These are phyloP conservation scores for Enteromius trimaculatus DNA, from an alignment of 2,797 vertebrate species.

Conservation along the genomic window DNA sequence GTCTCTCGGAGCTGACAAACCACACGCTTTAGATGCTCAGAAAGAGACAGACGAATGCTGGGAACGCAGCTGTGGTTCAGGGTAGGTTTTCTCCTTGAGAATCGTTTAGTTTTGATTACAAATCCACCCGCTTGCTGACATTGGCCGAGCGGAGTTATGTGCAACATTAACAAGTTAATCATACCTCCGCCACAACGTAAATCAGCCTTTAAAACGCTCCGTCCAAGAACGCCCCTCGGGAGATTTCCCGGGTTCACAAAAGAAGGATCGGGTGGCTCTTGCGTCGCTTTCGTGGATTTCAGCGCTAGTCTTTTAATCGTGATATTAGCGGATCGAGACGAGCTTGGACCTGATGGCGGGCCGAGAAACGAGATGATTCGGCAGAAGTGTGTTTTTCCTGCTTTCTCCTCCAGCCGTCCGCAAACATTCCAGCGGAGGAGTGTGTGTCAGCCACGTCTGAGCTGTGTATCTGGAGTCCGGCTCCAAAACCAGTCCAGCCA, in stretches of 20 bases:
- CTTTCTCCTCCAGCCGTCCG: neutral
- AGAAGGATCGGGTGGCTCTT: neutral
- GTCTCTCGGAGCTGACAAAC: constrained; percentile 22
- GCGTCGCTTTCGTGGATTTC: neutral
- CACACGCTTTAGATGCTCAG: constrained; percentile 35
- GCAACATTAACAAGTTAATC: constrained; percentile 61
- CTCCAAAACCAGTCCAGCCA: neutral
- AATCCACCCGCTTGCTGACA: constrained; percentile 69
- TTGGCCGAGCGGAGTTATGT: constrained; percentile 66
- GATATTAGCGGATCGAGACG: neutral
- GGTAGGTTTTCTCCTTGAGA: constrained; percentile 64
- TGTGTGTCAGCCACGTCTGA: constrained; percentile 6
- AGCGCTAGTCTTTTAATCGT: neutral
- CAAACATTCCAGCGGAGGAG: constrained; percentile 18
- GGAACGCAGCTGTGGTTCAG: constrained; percentile 51
- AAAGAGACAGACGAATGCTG: constrained; percentile 17
- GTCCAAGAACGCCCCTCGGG: constrained; percentile 30
- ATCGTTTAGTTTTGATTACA: constrained; percentile 69
- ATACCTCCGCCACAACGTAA: constrained; percentile 67
- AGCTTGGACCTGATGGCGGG: neutral
- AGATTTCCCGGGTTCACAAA: constrained; percentile 64
- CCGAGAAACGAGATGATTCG: neutral
- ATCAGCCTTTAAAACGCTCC: constrained; percentile 64
- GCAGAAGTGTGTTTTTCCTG: neutral
- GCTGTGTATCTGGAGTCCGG: neutral